Evolutionary conservation across 2,113 vertebrate genomes (phyloP), one percentile per base, ranked within the genome.

Genomic region (Chaetura pelagica): DNA sequence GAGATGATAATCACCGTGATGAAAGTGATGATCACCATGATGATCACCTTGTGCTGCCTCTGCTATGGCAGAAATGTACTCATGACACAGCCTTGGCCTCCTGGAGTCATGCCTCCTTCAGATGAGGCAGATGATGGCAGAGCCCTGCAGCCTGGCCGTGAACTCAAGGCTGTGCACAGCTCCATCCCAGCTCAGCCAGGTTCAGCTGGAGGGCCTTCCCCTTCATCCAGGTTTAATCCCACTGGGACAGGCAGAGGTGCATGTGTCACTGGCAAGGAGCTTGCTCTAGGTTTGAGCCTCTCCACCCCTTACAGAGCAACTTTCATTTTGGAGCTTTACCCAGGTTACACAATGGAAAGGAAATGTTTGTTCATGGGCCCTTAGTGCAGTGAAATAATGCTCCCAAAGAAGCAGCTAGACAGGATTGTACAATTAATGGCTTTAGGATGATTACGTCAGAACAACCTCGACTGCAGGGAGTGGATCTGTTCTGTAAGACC

Each of bases 101-200:
- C 51, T 42, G 57, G 7, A 5, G 10, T n/a, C 7, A 23, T 3
- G 4, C 24, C 15, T 80, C 30, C 71, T 67, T 38, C 59, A 54
- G 42, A 4, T 6, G 30, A 14, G 27, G 30, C n/a, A n/a, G n/a
- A 30, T 6, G 12, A 40, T 0, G 1, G 48, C 48, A 76, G 13
- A 67, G 40, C 20, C 15, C 52, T 24, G 12, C 32, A 51, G 52
- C 26, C 57, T 38, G 58, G 24, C 30, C 23, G 3, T 6, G 10
- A 55, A 12, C 21, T 23, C 52, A 35, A 59, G 44, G 10, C 6
- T 1, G 1, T 15, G 14, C 1, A 1, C 18, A 51, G 11, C 32
- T 55, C 46, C 40, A 9, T 34, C 40, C 51, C 3, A 8, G 40
- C 27, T 71, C 52, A 57, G 27, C 10, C 32, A 12, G 40, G 12